Evolutionary conservation across 2,113 vertebrate genomes (phyloP).

Genomic region (Hemicordylus capensis): DNA sequence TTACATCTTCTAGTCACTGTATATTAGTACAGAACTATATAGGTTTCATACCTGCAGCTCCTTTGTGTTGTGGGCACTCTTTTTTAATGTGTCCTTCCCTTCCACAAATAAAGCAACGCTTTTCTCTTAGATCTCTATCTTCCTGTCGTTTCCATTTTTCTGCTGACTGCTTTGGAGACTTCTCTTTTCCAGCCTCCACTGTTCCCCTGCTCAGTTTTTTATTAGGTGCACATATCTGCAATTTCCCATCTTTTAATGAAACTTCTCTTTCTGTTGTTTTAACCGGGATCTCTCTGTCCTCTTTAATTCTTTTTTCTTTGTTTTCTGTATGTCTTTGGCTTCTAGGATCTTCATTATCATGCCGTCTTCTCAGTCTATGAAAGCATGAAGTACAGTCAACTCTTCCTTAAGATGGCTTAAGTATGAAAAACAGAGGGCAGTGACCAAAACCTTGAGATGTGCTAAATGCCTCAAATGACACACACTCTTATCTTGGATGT

Average conservation of each 20-base stretch:
- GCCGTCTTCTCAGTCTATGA: conserved; percentile 77
- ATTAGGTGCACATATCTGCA: conserved; percentile 32
- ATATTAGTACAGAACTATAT: not conserved
- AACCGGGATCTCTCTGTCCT: conserved; percentile 73
- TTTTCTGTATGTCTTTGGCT: conserved; percentile 74
- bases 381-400: conserved; percentile 25
- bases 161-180: conserved; percentile 64
- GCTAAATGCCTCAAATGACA: not conserved
- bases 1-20: not conserved
- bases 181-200: conserved; percentile 75
- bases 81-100: conserved; percentile 90
- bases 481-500: not conserved
- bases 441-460: not conserved
- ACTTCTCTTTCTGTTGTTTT: conserved; percentile 70
- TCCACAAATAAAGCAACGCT: conserved; percentile 90
- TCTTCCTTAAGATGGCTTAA: not conserved
- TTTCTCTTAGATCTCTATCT: conserved; percentile 80
- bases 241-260: conserved; percentile 65
- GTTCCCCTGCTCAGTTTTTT: conserved; percentile 56
- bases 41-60: conserved; percentile 78
- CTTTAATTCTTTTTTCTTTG: conserved; percentile 76
- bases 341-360: conserved; percentile 75
- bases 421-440: not conserved
- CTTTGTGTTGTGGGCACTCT: conserved; percentile 88
- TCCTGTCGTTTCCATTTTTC: conserved; percentile 86